These are phyloP conservation scores for Pseudobourletiella spinata DNA, from an alignment of 1,140 invertebrate genomes.

Conservation along the genomic window DNA sequence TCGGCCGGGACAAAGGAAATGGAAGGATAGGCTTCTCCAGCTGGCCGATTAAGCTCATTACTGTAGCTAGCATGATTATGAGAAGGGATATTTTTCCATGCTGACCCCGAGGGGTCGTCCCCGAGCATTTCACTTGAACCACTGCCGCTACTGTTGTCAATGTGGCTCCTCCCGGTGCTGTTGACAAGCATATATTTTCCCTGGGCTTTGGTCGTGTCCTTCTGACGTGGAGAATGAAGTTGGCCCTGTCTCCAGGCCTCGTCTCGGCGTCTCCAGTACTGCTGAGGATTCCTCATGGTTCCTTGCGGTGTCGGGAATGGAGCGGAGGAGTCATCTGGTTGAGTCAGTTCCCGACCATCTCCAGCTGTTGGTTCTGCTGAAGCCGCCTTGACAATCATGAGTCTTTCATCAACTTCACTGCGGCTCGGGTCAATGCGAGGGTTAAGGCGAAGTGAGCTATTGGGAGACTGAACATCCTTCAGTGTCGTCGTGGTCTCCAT, in stretches of 20 bases:
- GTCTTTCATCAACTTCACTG: neutral
- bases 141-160: too few species aligned
- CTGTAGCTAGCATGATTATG: neutral
- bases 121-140: too few species aligned
- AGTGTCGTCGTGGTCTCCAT: too few species aligned
- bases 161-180: neutral
- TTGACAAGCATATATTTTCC: neutral
- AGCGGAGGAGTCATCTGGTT: neutral
- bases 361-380: slow-evolving; percentile 2
- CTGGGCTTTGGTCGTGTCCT: neutral
- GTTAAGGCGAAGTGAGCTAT: too few species aligned
- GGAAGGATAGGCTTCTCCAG: neutral
- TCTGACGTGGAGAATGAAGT: neutral
- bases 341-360: slow-evolving; percentile 1
- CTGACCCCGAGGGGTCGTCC: too few species aligned
- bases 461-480: too few species aligned
- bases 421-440: neutral
- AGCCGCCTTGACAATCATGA: neutral
- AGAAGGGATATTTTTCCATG: too few species aligned
- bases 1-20: neutral
- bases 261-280: too few species aligned
- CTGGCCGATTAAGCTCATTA: neutral
- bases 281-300: neutral
- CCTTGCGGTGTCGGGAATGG: neutral
- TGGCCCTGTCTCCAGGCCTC: neutral